A percentile compares a stretch with the other conserved stretches of the same genome.
Conservation (phyloP, 2,797 vertebrate genomes). For the Hoplostethus atlanticus region DNA sequence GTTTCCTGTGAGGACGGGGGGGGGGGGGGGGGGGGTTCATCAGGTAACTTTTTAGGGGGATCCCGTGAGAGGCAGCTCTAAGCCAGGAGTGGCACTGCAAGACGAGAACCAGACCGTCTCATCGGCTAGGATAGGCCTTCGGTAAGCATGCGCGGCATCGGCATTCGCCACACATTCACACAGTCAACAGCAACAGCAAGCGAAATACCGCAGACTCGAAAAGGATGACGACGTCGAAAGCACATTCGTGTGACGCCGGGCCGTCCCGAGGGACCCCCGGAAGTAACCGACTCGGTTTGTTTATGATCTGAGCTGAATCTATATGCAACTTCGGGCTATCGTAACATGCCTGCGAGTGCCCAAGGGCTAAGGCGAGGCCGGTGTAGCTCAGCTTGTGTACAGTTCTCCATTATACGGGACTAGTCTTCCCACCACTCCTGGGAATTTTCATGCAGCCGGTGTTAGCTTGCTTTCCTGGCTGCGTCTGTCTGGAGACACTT, state of each 20-base stretch:
- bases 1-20: constrained; percentile 61
- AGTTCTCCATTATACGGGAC: constrained; percentile 46
- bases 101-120: constrained; percentile 25
- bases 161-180: constrained; percentile 11
- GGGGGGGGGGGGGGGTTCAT: constrained; percentile 46
- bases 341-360: constrained; percentile 9
- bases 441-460: constrained; percentile 55
- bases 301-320: constrained; percentile 13
- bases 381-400: constrained; percentile 19
- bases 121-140: constrained; percentile 19
- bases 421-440: constrained; percentile 43
- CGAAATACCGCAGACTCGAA: background rate
- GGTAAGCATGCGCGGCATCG: constrained; percentile 29
- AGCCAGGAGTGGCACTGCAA: constrained; percentile 49
- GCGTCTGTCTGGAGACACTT: constrained; percentile 57
- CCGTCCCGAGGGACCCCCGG: background rate
- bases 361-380: constrained; percentile 12
- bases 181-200: constrained; percentile 11
- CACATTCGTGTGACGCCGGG: background rate
- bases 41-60: constrained; percentile 66
- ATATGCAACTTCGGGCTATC: constrained; percentile 11
- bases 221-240: constrained; percentile 10
- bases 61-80: constrained; percentile 62
- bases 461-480: constrained; percentile 32
- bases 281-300: constrained; percentile 8